These are phyloP conservation scores for Sitophilus oryzae DNA, from an alignment of 1,140 invertebrate species.

Conservation along the genomic window DNA sequence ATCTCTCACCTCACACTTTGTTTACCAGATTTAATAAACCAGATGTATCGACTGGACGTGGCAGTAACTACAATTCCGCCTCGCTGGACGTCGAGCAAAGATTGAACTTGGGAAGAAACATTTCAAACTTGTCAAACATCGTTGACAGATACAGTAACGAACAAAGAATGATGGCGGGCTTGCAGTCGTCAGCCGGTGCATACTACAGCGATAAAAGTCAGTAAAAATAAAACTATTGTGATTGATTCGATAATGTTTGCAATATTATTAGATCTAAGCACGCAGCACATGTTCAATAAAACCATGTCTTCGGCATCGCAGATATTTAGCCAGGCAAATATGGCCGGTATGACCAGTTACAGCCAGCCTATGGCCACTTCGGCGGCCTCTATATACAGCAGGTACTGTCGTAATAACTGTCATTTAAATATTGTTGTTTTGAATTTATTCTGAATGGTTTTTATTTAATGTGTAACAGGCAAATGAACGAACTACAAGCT, in stretches of 20 bases:
- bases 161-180: constrained; percentile 48
- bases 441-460: not conserved
- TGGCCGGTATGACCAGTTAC: constrained; percentile 28
- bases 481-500: constrained; percentile 28
- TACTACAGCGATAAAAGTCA: constrained; percentile 46
- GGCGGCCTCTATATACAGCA: constrained; percentile 28
- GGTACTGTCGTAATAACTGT: no score
- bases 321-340: constrained; percentile 40
- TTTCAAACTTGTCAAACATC: constrained; percentile 50
- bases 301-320: constrained; percentile 39
- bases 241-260: not conserved
- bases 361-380: constrained; percentile 24
- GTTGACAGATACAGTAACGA: constrained; percentile 53
- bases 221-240: not conserved
- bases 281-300: constrained; percentile 51
- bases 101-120: constrained; percentile 45
- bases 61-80: constrained; percentile 32
- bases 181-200: constrained; percentile 36
- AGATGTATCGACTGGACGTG: constrained; percentile 17
- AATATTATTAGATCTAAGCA: constrained; percentile 38
- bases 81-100: constrained; percentile 35
- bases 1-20: not conserved
- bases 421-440: no score
- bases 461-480: constrained; percentile 15
- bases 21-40: constrained; percentile 16